These are phyloP conservation scores for Drosophila barbarae DNA, from an alignment of 2,888 invertebrate species.

Conservation along the genomic window DNA sequence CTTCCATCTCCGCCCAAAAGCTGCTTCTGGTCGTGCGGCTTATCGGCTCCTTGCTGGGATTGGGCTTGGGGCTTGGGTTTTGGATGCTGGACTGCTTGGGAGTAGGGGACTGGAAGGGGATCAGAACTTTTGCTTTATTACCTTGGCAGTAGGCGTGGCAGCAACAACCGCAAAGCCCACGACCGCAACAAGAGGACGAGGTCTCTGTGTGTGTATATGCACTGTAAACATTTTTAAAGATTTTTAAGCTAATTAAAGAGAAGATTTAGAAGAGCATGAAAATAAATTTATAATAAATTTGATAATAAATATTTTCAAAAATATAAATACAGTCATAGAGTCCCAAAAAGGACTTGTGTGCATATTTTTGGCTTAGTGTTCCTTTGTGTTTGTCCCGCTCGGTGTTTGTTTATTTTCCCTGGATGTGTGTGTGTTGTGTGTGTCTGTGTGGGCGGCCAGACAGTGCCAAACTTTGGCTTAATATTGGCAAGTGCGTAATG, in stretches of 20 bases:
- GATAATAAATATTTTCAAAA: neutral
- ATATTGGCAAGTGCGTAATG: slow-evolving; percentile 63
- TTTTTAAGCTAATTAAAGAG: too few relatives aligned
- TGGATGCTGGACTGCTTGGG: neutral
- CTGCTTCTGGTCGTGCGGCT: slow-evolving; percentile 24
- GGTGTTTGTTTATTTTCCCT: slow-evolving; percentile 4
- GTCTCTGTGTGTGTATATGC: neutral
- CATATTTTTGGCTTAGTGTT: slow-evolving; percentile 10
- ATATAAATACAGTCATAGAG: neutral
- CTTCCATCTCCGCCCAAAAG: slow-evolving; percentile 20
- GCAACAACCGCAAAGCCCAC: slow-evolving; percentile 29
- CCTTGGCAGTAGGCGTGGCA: slow-evolving; percentile 51
- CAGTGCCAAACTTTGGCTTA: slow-evolving; percentile 59
- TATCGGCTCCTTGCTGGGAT: slow-evolving; percentile 26
- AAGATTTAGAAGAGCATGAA: neutral
- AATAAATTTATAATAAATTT: neutral
- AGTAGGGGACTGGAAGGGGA: slow-evolving; percentile 26
- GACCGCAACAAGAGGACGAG: slow-evolving; percentile 28
- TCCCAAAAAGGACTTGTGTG: neutral
- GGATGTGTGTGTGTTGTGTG: neutral
- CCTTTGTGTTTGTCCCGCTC: slow-evolving; percentile 13
- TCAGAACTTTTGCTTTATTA: slow-evolving; percentile 68
- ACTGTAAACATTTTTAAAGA: neutral
- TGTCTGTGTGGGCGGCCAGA: slow-evolving; percentile 24
- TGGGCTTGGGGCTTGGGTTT: slow-evolving; percentile 3